Base-by-base conservation (phyloP, 1,140 invertebrate species). In the Doryteuthis pealeii region DNA sequence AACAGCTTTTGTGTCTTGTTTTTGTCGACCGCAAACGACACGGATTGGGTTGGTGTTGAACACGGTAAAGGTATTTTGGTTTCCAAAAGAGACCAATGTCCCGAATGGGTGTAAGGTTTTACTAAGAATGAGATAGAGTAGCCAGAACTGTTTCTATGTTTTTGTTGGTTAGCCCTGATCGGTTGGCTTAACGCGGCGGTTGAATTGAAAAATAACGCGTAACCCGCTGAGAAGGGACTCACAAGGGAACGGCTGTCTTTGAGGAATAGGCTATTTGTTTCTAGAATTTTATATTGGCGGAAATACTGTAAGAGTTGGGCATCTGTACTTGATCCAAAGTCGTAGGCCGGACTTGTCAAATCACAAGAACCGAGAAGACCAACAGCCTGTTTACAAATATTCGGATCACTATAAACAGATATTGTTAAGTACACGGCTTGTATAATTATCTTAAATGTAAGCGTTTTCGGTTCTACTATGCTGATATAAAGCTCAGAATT, bases 101-200 rank as follows among this genome's bases (percentile, higher is more conserved):
- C 80, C 79, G 28, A 76, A 35, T 76, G 43, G n/a, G 54, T 58
- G n/a, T 65, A n/a, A n/a, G 80, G 77, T 45, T 77, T 80, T 40
- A 79, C 75, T 31, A 79, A 76, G 12, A 80, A 49, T 58, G 77
- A 77, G 33, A 81, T 69, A 69, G 75, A 77, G 33, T 80, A 76
- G 35, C 35, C 35, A 5, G 35, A 40, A 10, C 35, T 40, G 32
- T 74, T 54, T 10, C 66, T 70, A 72, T 70, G 54, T 2, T 73
- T 1, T 26, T 32, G 49, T 26, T 28, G 12, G 28, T 40, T 40
- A 49, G 45, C n/a, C 26, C 22, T 74, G 68, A 80, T 40, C 18
- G 76, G 74, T 2, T 70, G 58, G 4, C 78, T 71, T 45, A 75
- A 35, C 1, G 73, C 76, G 28, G 77, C 77, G 10, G 78, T 81